Base-by-base conservation (phyloP, 1,140 invertebrate species). In the Heterodera carotae region DNA sequence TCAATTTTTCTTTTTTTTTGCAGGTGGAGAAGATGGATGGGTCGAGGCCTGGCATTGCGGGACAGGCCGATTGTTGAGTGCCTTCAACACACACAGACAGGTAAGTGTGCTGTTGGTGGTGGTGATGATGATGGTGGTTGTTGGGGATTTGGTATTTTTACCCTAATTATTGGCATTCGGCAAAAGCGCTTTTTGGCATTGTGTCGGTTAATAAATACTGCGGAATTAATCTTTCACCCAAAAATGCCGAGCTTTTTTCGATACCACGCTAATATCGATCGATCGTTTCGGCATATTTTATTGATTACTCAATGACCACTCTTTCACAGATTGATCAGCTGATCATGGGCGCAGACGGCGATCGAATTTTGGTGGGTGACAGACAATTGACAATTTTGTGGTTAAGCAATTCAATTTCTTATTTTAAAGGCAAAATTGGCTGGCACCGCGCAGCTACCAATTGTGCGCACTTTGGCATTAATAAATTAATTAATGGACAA, bases 31-130 rank as follows among this genome's bases (percentile, higher is more conserved):
- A 39, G 69, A 71, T 59, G 82, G 82, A 4, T 83, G 82, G 82
- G 60, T 83, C 10, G 83, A 83, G 74, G 83, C 82, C 15, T 75
- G 76, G 69, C 43, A 77, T 64, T 69, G 56, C 12, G 36, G 36
- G 25, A 75, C 64, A 8, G 62, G 72, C 12, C 56, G 76, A 59
- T 33, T 82, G 68, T 53, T 85, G 22, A 76, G 70, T 36, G 79
- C 80, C 10, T 83, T 83, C 74, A 84, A 84, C 71, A 79, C 82
- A 43, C 83, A 83, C 39, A 62, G 83, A 48, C 34, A 74, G 2
- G 72, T 74, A n/a, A 18, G 48, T 15, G 2, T 56, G 18, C 15
- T 12, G 48, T n/a, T 5, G 48, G 18, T 2, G 18, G 18, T 53
- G 18, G 12, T 18, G 12, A 22, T n/a, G n/a, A n/a, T n/a, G n/a